Conservation (phyloP, 2,797 vertebrate species). For the Malacoctenus gilli region DNA sequence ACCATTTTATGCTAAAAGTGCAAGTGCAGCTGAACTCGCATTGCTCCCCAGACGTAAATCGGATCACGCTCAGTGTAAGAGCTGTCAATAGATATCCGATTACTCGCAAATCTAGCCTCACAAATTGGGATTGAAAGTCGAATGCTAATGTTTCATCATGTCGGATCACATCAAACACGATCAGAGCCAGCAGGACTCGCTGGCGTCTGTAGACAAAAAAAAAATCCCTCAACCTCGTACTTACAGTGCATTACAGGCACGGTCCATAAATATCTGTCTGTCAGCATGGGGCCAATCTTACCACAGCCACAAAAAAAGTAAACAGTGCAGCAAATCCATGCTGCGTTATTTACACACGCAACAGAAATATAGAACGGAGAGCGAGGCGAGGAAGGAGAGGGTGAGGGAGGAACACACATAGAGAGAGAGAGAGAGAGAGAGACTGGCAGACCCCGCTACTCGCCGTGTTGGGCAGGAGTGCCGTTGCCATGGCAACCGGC, state of each 20-base stretch:
- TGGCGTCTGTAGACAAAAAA: slow-evolving; percentile 10
- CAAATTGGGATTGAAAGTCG: slow-evolving; percentile 54
- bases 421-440: slow-evolving; percentile 37
- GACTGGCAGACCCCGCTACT: slow-evolving; percentile 70
- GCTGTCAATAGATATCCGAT: slow-evolving; percentile 51
- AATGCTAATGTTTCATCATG: slow-evolving; percentile 49
- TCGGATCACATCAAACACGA: slow-evolving; percentile 43
- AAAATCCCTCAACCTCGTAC: slow-evolving; percentile 25
- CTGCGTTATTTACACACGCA: slow-evolving; percentile 48
- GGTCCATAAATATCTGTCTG: slow-evolving; percentile 29
- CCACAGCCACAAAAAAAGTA: slow-evolving; percentile 9
- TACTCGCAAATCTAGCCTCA: slow-evolving; percentile 30
- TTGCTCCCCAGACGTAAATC: slow-evolving; percentile 36
- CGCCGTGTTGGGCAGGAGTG: slow-evolving; percentile 82
- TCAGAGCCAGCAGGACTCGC: slow-evolving; percentile 29
- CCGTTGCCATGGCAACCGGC: slow-evolving; percentile 83
- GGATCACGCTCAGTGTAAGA: slow-evolving; percentile 14
- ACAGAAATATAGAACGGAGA: slow-evolving; percentile 39
- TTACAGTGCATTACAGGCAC: slow-evolving; percentile 37
- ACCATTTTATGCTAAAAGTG: slow-evolving; percentile 8
- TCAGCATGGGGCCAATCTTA: slow-evolving; percentile 23
- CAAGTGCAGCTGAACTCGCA: slow-evolving; percentile 31
- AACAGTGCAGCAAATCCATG: slow-evolving; percentile 39
- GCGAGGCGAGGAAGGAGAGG: slow-evolving; percentile 37
- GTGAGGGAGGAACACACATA: slow-evolving; percentile 41